Evolutionary conservation across 2,113 vertebrate species (phyloP).

Genomic region (Herpetotheres cachinnans): DNA sequence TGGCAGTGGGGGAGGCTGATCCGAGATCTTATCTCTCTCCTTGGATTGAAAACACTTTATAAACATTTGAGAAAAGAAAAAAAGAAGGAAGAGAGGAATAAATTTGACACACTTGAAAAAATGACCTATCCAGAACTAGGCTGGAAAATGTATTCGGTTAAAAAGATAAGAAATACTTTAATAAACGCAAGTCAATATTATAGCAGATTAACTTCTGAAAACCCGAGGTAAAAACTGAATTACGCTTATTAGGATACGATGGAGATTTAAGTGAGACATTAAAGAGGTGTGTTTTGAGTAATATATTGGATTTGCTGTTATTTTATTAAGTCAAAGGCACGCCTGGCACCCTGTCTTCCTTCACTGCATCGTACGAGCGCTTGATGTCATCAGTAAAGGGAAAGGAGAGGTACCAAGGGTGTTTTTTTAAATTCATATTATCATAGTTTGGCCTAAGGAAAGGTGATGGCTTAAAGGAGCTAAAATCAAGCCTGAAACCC

Average conservation of each 20-base stretch:
- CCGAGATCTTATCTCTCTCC: background rate
- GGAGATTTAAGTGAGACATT: conserved; percentile 31
- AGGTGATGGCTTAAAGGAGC: background rate
- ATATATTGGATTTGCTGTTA: conserved; percentile 16
- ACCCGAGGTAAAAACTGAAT: conserved; percentile 8
- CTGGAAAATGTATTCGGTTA: background rate
- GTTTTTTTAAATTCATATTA: background rate
- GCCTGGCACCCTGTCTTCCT: background rate
- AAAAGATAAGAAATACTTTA: background rate
- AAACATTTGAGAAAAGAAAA: background rate
- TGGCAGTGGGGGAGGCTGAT: rapidly evolving
- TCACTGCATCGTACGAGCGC: background rate
- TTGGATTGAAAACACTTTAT: background rate
- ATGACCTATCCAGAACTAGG: background rate
- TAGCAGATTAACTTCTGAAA: conserved; percentile 2
- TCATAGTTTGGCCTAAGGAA: background rate
- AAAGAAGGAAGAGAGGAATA: background rate
- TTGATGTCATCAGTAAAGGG: background rate
- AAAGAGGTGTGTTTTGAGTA: conserved; percentile 4
- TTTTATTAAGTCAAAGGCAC: conserved; percentile 2
- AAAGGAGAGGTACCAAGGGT: background rate
- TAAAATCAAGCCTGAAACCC: background rate
- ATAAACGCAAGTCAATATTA: background rate
- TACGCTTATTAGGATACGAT: background rate
- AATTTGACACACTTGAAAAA: background rate